Percentiles rank a stretch among this genome's conserved stretches.
phyloP scores from a whole-genome alignment of 2,113 vertebrate genomes.

The Microtus ochrogaster region DNA sequence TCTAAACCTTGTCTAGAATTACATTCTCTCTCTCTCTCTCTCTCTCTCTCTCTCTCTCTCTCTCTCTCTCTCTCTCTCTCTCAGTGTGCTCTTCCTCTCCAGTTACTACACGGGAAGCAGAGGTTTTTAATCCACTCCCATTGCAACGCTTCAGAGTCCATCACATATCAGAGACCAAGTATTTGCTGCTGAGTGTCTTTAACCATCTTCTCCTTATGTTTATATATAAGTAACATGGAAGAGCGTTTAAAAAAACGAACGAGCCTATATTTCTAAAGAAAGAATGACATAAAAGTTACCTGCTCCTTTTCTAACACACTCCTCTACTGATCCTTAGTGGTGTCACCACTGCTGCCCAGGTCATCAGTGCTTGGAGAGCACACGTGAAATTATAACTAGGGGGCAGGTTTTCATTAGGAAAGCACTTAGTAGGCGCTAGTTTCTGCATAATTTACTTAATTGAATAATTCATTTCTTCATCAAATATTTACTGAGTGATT shows the following conservation, averaged over 20 bases:
- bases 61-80: not conserved
- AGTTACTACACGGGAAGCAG: not conserved
- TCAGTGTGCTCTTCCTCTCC: not conserved
- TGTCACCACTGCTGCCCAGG: not conserved
- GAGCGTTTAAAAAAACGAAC: not conserved
- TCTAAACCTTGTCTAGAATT: not conserved
- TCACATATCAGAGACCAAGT: too few relatives aligned
- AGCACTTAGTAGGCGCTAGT: not conserved
- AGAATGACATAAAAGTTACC: constrained; percentile 5
- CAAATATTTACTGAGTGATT: constrained; percentile 18
- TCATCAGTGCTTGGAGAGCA: not conserved
- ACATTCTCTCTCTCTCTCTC: too few relatives aligned
- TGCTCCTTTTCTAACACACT: not conserved
- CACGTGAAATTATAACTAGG: not conserved
- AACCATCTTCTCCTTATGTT: not conserved
- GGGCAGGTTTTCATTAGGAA: not conserved
- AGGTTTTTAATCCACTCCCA: not conserved
- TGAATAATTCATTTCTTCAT: constrained; percentile 36
- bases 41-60: not conserved
- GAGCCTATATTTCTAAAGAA: not conserved
- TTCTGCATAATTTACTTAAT: constrained; percentile 41
- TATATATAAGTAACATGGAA: not conserved
- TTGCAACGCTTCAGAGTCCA: not conserved
- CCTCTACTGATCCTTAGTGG: not conserved
- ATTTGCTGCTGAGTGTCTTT: not conserved